Evolutionary conservation across 2,113 vertebrate genomes (phyloP), one percentile per base, ranked within the genome.

Genomic region (Colinus virginianus): DNA sequence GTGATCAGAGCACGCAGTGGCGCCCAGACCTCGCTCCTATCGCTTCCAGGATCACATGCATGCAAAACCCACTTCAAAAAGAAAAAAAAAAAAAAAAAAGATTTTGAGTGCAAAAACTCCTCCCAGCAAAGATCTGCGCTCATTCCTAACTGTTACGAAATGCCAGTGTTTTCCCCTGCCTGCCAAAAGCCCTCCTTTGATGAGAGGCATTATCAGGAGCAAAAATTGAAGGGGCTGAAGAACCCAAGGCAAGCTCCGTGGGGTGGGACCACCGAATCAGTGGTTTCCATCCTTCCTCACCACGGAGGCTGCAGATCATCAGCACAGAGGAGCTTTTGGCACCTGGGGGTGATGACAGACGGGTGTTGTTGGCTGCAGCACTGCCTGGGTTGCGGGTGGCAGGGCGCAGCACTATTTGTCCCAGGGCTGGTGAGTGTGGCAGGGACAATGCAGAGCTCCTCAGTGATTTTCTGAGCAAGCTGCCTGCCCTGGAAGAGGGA

Each of bases 91-190:
- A 42, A 42, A 49, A 30, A 15, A 32, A 53, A 26, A 11, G 5
- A 92, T 69, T 87, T 66, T 49, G 71, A 94, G 59, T 42, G 53
- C 70, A 82, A 91, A 95, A 96, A 94, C 25, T 83, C 94, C 94
- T 95, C 14, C 63, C 78, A 95, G 94, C 87, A 83, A 90, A 95
- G 95, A 83, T 88, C 69, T 87, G 93, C 4, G 92, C 88, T 91
- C 1, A 12, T 85, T 96, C 87, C 75, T 70, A 58, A 79, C 71
- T 19, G 13, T 94, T 95, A 85, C 2, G 64, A 96, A 94, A 95
- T 45, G 38, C 88, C 88, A 89, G 58, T 30, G 78, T 90, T 94
- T 72, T 77, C 84, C 78, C 69, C 15, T 8, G 80, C 78, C 78
- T 94, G 90, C 92, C 92, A 70, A 74, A 48, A 75, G 51, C 14